Percentiles rank a stretch among this genome's conserved stretches.
These are phyloP conservation scores for Caranx ignobilis DNA, from an alignment of 2,113 vertebrate genomes.

Conservation along the genomic window DNA sequence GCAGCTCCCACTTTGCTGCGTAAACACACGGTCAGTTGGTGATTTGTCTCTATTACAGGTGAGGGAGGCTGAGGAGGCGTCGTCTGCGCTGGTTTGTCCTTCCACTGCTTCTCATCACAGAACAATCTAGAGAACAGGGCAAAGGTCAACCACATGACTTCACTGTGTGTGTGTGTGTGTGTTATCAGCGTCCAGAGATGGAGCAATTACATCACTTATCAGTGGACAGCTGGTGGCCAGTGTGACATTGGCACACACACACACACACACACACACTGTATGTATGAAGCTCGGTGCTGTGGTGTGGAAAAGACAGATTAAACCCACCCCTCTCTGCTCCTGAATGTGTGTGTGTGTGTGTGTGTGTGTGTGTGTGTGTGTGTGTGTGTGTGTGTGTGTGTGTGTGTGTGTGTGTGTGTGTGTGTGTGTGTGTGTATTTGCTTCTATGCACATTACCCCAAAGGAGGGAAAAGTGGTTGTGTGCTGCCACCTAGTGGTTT, in stretches of 20 bases:
- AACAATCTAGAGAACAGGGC: constrained; percentile 10
- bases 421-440: background rate
- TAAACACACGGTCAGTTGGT: constrained; percentile 18
- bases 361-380: background rate
- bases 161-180: background rate
- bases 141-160: constrained; percentile 15
- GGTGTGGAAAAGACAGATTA: constrained; percentile 22
- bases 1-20: constrained; percentile 2
- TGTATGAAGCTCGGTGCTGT: constrained; percentile 5
- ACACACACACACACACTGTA: constrained; percentile 38
- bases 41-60: constrained; percentile 58
- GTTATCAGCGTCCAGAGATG: constrained; percentile 23
- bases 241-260: constrained; percentile 37
- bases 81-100: constrained; percentile 38
- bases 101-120: constrained; percentile 24
- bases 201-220: constrained; percentile 57
- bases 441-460: background rate
- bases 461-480: constrained; percentile 23
- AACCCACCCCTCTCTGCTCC: background rate
- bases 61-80: constrained; percentile 47
- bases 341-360: background rate
- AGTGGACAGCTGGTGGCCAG: constrained; percentile 63
- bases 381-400: background rate
- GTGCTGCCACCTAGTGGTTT: constrained; percentile 75
- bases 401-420: background rate